phyloP scores from a whole-genome alignment of 2,113 vertebrate species.

The Scortum barcoo region DNA sequence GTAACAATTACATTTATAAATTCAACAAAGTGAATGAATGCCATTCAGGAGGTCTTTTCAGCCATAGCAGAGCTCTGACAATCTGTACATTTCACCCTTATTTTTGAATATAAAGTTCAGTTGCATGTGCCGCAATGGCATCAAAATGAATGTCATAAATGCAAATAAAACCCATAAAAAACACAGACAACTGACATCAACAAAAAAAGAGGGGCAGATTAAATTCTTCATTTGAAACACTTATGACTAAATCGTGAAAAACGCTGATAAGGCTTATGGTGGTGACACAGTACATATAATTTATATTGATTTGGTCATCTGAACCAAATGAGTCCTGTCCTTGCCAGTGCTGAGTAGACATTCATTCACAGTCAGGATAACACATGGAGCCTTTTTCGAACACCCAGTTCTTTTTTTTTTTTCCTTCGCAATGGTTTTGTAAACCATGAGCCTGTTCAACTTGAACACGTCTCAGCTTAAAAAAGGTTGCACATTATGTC shows the following conservation, averaged over 20 bases:
- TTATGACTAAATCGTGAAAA: not conserved
- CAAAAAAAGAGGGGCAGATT: not conserved
- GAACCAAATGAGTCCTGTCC: not conserved
- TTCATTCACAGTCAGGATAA: slow-evolving; percentile 9
- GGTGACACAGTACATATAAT: not conserved
- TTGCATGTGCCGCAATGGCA: not conserved
- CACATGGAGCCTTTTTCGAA: not conserved
- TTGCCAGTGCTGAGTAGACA: not conserved
- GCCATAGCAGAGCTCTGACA: not conserved
- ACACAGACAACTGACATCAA: not conserved
- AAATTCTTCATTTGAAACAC: not conserved
- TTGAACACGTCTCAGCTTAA: slow-evolving; percentile 2
- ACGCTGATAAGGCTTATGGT: not conserved
- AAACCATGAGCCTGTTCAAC: not conserved
- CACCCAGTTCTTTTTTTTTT: not conserved
- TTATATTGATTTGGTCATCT: slow-evolving; percentile 2
- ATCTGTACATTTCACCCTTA: not conserved
- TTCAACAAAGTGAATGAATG: not conserved
- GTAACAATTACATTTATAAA: too few relatives aligned
- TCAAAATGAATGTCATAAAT: not conserved
- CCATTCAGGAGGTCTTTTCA: not conserved
- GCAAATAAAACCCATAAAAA: not conserved
- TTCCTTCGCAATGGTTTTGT: not conserved
- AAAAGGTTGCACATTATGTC: not conserved
- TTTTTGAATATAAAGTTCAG: not conserved